Conservation (phyloP, 64 coral and sea anemone genomes). For the Actinia equina region DNA sequence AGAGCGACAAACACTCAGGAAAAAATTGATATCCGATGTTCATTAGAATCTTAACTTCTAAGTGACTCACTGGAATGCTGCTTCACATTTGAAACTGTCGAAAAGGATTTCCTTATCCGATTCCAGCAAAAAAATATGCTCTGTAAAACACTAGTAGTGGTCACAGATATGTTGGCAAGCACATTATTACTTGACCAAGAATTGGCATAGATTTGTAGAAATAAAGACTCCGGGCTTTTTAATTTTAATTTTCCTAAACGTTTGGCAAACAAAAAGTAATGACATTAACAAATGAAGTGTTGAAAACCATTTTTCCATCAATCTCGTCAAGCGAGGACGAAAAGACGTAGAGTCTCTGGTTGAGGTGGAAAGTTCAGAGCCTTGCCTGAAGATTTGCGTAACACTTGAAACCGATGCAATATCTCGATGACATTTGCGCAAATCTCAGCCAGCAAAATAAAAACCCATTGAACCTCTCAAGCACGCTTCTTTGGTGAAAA, state of each 20-base stretch:
- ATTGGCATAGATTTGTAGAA: background rate
- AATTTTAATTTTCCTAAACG: background rate
- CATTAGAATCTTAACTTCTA: no score
- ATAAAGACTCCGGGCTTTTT: background rate
- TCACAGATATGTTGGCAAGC: no score
- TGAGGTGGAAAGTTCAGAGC: background rate
- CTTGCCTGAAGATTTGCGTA: slow-evolving; percentile 6
- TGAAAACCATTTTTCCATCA: background rate
- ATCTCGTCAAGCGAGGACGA: background rate
- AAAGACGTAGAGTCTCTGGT: background rate
- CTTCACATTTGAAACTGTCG: no score
- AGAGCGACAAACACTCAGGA: no score
- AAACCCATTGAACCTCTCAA: background rate
- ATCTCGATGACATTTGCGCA: background rate
- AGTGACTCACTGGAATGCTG: no score
- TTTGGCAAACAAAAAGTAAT: background rate
- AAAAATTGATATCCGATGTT: no score
- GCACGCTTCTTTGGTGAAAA: background rate
- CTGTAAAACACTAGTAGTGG: no score
- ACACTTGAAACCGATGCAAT: background rate
- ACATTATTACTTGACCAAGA: no score
- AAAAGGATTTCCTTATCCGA: no score
- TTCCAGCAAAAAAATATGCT: no score
- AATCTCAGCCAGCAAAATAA: background rate
- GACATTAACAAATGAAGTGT: background rate